Conservation (phyloP, 2,797 vertebrate species). For the Orientallactaga sibirica region DNA sequence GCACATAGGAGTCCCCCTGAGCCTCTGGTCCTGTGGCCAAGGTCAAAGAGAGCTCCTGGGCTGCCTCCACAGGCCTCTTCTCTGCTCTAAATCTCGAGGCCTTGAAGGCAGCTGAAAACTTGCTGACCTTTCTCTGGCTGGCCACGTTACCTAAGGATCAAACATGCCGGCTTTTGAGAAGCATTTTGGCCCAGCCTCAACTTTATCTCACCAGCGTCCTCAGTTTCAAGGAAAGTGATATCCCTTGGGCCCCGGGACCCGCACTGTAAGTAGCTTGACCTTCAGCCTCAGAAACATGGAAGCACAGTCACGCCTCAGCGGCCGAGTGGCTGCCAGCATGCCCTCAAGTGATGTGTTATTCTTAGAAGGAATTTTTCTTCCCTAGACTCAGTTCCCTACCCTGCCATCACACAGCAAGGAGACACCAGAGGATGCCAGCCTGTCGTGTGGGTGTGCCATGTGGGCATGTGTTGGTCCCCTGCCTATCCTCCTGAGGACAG, state of each 20-base stretch:
- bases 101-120: not conserved
- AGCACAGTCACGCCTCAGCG: not conserved
- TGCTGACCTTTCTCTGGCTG: not conserved
- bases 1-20: rapidly evolving
- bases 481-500: not conserved
- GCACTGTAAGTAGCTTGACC: slow-evolving; percentile 49
- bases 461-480: not conserved
- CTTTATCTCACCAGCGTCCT: not conserved
- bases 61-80: rapidly evolving
- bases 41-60: not conserved
- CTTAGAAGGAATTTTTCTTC: slow-evolving; percentile 7
- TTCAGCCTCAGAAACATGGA: slow-evolving; percentile 4
- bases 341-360: not conserved
- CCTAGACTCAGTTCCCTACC: not conserved
- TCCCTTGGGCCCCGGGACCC: not conserved
- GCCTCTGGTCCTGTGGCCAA: not conserved
- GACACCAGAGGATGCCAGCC: not conserved
- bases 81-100: not conserved
- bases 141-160: not conserved
- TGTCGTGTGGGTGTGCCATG: not conserved
- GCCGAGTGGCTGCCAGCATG: not conserved
- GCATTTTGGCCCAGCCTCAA: not conserved
- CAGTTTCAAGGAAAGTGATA: not conserved
- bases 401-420: not conserved
- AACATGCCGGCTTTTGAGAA: not conserved